Percentiles rank a stretch among this genome's conserved stretches.
Evolutionary conservation across 2,113 vertebrate species (phyloP).

Genomic region (Cinclus cinclus): DNA sequence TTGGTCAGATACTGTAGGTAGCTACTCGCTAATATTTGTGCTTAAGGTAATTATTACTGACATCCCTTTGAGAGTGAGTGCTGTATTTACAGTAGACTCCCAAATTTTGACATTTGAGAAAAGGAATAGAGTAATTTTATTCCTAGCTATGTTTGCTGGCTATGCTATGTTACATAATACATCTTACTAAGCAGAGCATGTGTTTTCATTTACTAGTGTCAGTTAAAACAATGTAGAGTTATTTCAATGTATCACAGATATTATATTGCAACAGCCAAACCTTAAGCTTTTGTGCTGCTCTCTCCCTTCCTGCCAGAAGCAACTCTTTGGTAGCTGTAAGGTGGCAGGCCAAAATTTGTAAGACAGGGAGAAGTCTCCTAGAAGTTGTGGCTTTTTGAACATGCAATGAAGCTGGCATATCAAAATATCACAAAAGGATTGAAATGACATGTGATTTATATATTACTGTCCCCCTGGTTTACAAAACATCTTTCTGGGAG

Average conservation of each 20-base stretch:
- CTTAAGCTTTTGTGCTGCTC: background rate
- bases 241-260: constrained; percentile 13
- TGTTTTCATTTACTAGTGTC: constrained; percentile 69
- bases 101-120: constrained; percentile 27
- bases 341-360: background rate
- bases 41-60: background rate
- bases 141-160: background rate
- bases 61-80: background rate
- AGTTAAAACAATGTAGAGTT: constrained; percentile 64
- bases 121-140: constrained; percentile 22
- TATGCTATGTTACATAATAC: constrained; percentile 47
- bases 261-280: background rate
- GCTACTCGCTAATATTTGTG: background rate
- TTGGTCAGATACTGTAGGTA: background rate
- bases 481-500: background rate
- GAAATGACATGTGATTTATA: background rate
- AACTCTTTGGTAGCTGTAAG: background rate
- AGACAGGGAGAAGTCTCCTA: background rate
- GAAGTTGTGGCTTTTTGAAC: background rate
- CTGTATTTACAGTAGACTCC: background rate
- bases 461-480: background rate
- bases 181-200: constrained; percentile 51
- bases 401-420: background rate
- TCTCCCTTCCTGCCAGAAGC: background rate
- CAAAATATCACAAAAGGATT: background rate